Conservation (phyloP, 92 coral and sea anemone genomes). For the Micromussa lordhowensis region DNA sequence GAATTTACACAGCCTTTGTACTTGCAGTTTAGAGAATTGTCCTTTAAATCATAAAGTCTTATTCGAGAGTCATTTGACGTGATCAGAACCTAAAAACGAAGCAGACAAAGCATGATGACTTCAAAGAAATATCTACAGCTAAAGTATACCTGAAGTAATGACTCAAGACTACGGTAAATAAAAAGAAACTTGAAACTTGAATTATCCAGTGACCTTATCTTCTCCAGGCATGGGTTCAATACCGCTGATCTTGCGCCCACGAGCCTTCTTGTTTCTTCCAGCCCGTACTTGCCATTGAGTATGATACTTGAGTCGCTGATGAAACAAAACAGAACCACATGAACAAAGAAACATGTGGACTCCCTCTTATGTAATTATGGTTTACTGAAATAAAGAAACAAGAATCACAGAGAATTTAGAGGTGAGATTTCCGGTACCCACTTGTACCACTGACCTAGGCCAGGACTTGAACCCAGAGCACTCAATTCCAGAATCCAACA, state of each 20-base stretch:
- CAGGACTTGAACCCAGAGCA: too few species aligned
- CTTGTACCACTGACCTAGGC: neutral
- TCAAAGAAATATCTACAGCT: neutral
- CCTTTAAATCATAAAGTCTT: conserved; percentile 94
- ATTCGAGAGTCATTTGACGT: conserved; percentile 98
- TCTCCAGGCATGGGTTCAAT: conserved; percentile 99
- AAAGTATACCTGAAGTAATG: neutral
- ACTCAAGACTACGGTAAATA: neutral
- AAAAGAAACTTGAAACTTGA: neutral
- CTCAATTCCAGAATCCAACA: too few species aligned
- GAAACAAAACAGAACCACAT: neutral
- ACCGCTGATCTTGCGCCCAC: conserved; percentile 97
- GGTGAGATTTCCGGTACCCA: neutral
- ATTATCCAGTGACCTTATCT: conserved; percentile 75
- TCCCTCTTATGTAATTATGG: too few species aligned
- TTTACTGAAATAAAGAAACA: too few species aligned
- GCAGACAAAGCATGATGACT: neutral
- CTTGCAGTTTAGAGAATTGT: conserved; percentile 96
- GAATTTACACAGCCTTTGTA: conserved; percentile 95
- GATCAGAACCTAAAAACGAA: conserved; percentile 77
- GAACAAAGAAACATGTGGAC: too few species aligned
- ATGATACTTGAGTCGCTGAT: conserved; percentile 92
- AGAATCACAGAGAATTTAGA: too few species aligned
- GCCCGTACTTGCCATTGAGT: conserved; percentile 99
- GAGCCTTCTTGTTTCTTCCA: conserved; percentile 86